Base-by-base conservation (phyloP, 2,888 invertebrate genomes). In the Tipula helvola region DNA sequence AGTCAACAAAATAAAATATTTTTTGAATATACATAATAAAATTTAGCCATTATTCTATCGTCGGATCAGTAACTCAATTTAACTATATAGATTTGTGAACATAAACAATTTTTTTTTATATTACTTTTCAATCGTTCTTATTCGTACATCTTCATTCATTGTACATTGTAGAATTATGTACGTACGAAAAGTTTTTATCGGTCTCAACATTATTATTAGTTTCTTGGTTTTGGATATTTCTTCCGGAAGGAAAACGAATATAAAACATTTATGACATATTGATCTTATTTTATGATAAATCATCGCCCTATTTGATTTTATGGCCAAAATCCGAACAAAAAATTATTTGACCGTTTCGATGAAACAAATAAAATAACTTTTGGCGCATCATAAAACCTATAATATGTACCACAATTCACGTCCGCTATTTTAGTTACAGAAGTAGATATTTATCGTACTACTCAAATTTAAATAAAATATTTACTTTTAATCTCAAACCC, bases 251-350 rank as follows among this genome's bases (percentile, higher is more conserved):
- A 71, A 71, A 28, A 71, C 10, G 71, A 10, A 71, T 28, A 71
- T 71, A 71, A 71, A 71, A 71, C 71, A 71, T 71, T 71, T 71
- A 71, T 71, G 71, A 71, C 71, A 71, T 71, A 71, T 71, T 71
- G 71, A 71, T 71, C 28, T 71, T 71, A 28, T 71, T 71, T 71
- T 71, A 71, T 71, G 71, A 71, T 71, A 71, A 71, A 71, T 71
- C 71, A 71, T 71, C 71, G 71, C 71, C 71, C 71, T 12, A 71
- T 28, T 28, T 28, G 12, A 71, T 71, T 71, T 71, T 71, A 71
- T 28, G 28, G 4, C 12, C 28, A 28, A 57, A 57, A 57, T 57
- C 57, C 28, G 28, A 28, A 71, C 3, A 28, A 16, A 44, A 16
- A 52, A 52, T 52, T 12, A 10, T 71, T 28, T 71, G 71, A 71